phyloP scores from a whole-genome alignment of 2,888 invertebrate genomes.

The Aradus depressus region DNA sequence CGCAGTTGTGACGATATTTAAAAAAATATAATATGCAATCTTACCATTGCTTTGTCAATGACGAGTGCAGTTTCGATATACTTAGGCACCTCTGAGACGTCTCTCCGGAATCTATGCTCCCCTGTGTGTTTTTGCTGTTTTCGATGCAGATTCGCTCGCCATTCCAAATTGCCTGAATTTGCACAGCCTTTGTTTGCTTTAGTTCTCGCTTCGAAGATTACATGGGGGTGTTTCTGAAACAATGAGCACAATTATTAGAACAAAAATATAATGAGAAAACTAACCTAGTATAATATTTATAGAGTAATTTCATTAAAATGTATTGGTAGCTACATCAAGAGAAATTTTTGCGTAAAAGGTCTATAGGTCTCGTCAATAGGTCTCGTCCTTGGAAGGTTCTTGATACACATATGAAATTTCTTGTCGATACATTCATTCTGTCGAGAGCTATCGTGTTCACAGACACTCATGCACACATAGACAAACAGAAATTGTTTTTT shows the following conservation, averaged over 20 bases:
- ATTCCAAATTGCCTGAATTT: conserved; percentile 63
- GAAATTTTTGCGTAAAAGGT: too few relatives aligned
- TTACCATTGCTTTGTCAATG: conserved; percentile 88
- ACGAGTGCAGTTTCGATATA: conserved; percentile 93
- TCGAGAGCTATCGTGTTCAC: too few relatives aligned
- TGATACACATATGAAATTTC: too few relatives aligned
- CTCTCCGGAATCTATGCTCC: conserved; percentile 36
- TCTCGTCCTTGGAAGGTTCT: too few relatives aligned
- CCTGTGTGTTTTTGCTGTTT: conserved; percentile 26
- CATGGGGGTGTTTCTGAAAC: conserved; percentile 94
- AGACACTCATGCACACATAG: too few relatives aligned
- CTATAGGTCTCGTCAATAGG: too few relatives aligned
- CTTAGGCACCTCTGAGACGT: conserved; percentile 82
- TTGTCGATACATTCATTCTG: too few relatives aligned
- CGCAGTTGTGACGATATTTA: background rate
- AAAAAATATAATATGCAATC: conserved; percentile 29
- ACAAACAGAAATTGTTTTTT: too few relatives aligned
- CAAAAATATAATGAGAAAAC: background rate
- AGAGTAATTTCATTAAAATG: background rate
- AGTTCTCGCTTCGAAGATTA: conserved; percentile 88
- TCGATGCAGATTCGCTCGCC: conserved; percentile 46
- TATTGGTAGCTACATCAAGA: background rate
- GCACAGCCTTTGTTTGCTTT: conserved; percentile 88
- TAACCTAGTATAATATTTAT: background rate
- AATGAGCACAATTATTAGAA: background rate